These are phyloP conservation scores for Urocynchramus pylzowi DNA, from an alignment of 2,113 vertebrate species.

Conservation along the genomic window DNA sequence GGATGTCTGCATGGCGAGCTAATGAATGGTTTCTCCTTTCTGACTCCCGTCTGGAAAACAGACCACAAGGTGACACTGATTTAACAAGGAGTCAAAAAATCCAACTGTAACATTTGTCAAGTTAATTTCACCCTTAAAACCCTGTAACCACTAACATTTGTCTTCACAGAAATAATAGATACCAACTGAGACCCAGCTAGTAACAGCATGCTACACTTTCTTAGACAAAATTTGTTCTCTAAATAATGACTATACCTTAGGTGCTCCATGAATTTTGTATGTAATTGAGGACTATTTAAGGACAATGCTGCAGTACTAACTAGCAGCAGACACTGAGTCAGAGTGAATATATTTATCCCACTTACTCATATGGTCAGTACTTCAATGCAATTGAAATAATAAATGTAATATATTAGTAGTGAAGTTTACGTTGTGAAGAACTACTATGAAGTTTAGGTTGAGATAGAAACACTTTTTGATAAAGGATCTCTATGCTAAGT, in stretches of 20 bases:
- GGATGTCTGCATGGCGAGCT: conserved; percentile 96
- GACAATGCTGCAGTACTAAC: not conserved
- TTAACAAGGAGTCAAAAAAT: conserved; percentile 8
- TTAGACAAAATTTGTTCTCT: not conserved
- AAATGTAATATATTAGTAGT: not conserved
- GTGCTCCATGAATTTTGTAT: not conserved
- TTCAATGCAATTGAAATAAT: not conserved
- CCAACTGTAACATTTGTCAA: not conserved
- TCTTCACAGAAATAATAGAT: not conserved
- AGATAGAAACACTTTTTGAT: not conserved
- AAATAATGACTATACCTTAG: not conserved
- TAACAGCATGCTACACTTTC: not conserved
- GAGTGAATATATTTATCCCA: not conserved
- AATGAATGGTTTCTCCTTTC: conserved; percentile 96
- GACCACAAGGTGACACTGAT: not conserved
- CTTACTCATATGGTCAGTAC: not conserved
- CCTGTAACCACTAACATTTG: not conserved
- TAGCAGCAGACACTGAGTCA: not conserved
- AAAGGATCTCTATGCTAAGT: not conserved
- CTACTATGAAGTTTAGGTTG: not conserved
- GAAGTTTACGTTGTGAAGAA: not conserved
- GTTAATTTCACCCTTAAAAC: not conserved
- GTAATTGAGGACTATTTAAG: not conserved
- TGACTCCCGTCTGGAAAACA: conserved; percentile 84
- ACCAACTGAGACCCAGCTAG: not conserved